Evolutionary conservation across 2,888 invertebrate genomes (phyloP).

Genomic region (Nezara viridula): DNA sequence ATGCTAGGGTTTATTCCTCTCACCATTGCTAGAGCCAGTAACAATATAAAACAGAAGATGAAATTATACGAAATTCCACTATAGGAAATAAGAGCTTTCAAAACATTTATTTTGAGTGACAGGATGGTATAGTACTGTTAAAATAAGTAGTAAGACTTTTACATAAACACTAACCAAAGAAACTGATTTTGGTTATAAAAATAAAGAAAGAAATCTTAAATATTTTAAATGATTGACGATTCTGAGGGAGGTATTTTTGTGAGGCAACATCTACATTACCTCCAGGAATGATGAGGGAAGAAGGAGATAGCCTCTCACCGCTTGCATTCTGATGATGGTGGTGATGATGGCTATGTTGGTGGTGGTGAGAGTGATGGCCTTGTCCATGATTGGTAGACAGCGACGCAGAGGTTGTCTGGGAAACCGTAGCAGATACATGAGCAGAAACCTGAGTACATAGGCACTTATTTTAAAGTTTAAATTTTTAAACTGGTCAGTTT

Average conservation of each 20-base stretch:
- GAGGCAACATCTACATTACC: conserved; percentile 55
- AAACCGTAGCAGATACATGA: conserved; percentile 73
- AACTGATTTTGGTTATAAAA: neutral
- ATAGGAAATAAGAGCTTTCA: neutral
- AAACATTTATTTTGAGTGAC: neutral
- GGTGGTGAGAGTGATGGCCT: conserved; percentile 79
- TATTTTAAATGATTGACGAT: neutral
- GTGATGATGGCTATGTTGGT: conserved; percentile 69
- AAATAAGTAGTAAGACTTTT: too few relatives aligned
- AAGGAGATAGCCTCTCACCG: conserved; percentile 64
- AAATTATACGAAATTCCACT: too few relatives aligned
- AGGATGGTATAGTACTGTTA: neutral
- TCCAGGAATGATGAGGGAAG: conserved; percentile 62
- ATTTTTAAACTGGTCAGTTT: neutral
- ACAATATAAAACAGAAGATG: too few relatives aligned
- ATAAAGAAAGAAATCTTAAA: neutral
- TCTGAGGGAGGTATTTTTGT: neutral
- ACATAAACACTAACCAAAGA: neutral
- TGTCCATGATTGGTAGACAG: conserved; percentile 71
- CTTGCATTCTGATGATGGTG: conserved; percentile 64
- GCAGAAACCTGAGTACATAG: conserved; percentile 52
- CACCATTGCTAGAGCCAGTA: too few relatives aligned
- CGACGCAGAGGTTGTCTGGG: conserved; percentile 70
- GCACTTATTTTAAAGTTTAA: conserved; percentile 10
- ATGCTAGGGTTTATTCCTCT: too few relatives aligned